These are phyloP conservation scores for Paraescarpia echinospica DNA, from an alignment of 1,140 invertebrate genomes.

Conservation along the genomic window DNA sequence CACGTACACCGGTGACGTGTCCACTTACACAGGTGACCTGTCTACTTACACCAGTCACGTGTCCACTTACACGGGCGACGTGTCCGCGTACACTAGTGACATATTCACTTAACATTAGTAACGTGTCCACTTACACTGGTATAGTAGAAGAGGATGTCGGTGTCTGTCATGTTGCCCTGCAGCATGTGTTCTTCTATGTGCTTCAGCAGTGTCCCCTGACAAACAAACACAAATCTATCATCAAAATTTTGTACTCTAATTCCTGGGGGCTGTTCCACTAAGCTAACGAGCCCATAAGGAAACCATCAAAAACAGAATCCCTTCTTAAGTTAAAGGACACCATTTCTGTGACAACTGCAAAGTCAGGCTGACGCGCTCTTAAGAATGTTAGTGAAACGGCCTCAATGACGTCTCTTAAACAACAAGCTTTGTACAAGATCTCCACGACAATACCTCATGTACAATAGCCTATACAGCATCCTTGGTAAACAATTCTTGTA, in stretches of 20 bases:
- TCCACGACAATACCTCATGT: too few relatives aligned
- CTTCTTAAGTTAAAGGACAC: too few relatives aligned
- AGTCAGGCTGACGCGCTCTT: too few relatives aligned
- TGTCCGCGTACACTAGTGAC: not conserved
- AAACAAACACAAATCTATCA: constrained; percentile 13
- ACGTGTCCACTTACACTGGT: constrained; percentile 59
- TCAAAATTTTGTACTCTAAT: not conserved
- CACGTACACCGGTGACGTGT: too few relatives aligned
- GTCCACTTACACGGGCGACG: too few relatives aligned
- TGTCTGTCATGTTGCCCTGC: constrained; percentile 60
- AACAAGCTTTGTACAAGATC: not conserved
- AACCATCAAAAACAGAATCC: not conserved
- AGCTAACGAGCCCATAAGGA: not conserved
- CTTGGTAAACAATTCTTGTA: too few relatives aligned
- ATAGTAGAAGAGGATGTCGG: constrained; percentile 66
- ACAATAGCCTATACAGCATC: too few relatives aligned
- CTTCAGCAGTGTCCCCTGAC: constrained; percentile 65
- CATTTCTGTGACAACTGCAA: too few relatives aligned
- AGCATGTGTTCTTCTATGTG: constrained; percentile 66
- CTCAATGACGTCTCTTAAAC: too few relatives aligned
- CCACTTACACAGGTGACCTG: too few relatives aligned
- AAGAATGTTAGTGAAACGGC: too few relatives aligned
- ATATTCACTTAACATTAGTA: not conserved
- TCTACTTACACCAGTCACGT: too few relatives aligned
- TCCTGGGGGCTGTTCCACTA: not conserved